Evolutionary conservation across 2,113 vertebrate species (phyloP), one percentile per base, ranked within the genome.

Genomic region (Sula dactylatra): DNA sequence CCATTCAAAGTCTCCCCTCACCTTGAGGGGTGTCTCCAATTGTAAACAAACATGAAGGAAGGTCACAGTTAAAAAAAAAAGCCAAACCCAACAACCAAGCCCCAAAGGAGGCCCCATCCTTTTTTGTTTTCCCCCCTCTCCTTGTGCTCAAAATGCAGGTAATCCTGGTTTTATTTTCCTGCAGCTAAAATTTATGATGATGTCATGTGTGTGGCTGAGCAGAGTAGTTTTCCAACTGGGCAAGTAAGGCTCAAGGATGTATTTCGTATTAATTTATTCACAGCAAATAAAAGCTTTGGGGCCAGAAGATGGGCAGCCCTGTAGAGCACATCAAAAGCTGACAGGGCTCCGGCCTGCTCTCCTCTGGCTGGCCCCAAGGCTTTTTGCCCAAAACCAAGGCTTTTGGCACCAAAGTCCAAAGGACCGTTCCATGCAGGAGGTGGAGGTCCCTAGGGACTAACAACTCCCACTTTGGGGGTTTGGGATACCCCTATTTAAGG

Each of bases 71-170:
- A 14, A 44, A 59, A 86, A n/a, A 42, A 52, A 38, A 11, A 47
- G 14, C 18, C 18, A 64, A 76, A 84, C 34, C 31, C 45, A 84
- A 82, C 21, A 88, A 76, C 27, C 25, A 55, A 54, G 8, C 78
- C 88, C 86, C 40, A 82, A 40, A 92, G 52, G 44, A 88, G 86
- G 85, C 90, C 86, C 8, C 82, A 67, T 93, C 10, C 18, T 4
- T 61, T 54, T 50, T 34, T n/a, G n/a, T 29, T 9, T 1, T 31
- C 7, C 4, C 13, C 42, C 15, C 31, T 61, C 59, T 70, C 32
- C 49, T 29, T 40, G 13, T 91, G 66, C 93, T 93, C 91, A 97
- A 95, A 80, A 59, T 88, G 71, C 93, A 97, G 96, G 94, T 95
- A 82, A 90, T 50, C 80, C 82, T 93, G 73, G 45, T 78, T 92